A percentile compares a stretch with the other conserved stretches of the same genome.
These are phyloP conservation scores for Cryptoblepharus egeriae DNA, from an alignment of 2,797 vertebrate genomes.

Conservation along the genomic window DNA sequence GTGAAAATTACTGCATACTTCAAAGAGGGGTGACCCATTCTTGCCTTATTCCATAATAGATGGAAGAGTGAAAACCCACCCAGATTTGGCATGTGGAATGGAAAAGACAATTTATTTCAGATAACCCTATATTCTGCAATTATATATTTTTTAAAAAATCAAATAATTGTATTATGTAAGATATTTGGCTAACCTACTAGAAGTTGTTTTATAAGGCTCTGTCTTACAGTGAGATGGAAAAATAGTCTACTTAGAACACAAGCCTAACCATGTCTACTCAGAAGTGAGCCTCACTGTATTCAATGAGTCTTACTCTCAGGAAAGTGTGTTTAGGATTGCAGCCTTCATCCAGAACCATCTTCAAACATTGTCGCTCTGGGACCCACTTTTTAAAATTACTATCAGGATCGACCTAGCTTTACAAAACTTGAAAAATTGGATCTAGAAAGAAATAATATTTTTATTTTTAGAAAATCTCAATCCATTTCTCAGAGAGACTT, in stretches of 20 bases:
- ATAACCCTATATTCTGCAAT: background rate
- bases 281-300: too few relatives aligned
- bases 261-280: too few relatives aligned
- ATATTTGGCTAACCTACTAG: background rate
- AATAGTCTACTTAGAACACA: background rate
- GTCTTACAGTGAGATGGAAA: background rate
- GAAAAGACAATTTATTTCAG: background rate
- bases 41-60: accelerated
- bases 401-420: too few relatives aligned
- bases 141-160: background rate
- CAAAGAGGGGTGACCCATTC: background rate
- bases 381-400: too few relatives aligned
- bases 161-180: background rate
- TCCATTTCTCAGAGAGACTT: too few relatives aligned
- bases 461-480: too few relatives aligned
- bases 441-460: too few relatives aligned
- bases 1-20: background rate
- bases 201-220: background rate
- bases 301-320: too few relatives aligned
- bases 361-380: too few relatives aligned
- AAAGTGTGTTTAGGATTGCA: too few relatives aligned
- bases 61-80: background rate
- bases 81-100: background rate
- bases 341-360: background rate
- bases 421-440: too few relatives aligned